Evolutionary conservation across 2,888 invertebrate species (phyloP).

Genomic region (Ferdinandea cuprea): DNA sequence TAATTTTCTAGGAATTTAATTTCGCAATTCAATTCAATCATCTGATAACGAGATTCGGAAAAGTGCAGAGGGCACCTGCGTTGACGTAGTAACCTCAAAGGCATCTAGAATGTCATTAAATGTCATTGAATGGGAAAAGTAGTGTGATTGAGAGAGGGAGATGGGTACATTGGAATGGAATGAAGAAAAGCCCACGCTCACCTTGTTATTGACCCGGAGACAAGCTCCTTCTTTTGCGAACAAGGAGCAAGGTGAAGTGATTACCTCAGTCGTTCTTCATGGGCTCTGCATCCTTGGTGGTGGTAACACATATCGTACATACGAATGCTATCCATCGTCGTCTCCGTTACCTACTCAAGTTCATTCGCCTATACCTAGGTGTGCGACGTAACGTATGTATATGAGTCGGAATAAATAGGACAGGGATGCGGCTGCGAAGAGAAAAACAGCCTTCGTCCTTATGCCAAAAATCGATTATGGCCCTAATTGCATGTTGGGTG

Average conservation of each 20-base stretch:
- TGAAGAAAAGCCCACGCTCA: neutral
- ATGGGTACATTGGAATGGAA: too few species aligned
- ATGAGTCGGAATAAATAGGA: slow-evolving; percentile 7
- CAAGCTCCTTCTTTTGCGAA: slow-evolving; percentile 47
- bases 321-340: too few species aligned
- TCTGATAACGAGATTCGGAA: slow-evolving; percentile 69
- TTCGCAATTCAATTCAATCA: slow-evolving; percentile 70
- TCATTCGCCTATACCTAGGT: slow-evolving; percentile 11
- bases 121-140: neutral
- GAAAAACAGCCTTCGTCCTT: slow-evolving; percentile 53
- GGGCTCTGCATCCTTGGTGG: slow-evolving; percentile 52
- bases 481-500: slow-evolving; percentile 66
- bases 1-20: slow-evolving; percentile 70
- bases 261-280: slow-evolving; percentile 36
- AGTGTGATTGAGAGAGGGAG: slow-evolving; percentile 4
- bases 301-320: slow-evolving; percentile 2
- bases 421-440: neutral
- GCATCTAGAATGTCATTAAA: neutral
- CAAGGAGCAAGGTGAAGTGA: slow-evolving; percentile 63
- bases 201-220: slow-evolving; percentile 55
- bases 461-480: slow-evolving; percentile 66
- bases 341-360: slow-evolving; percentile 3
- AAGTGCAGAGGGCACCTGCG: slow-evolving; percentile 64
- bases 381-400: slow-evolving; percentile 10
- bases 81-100: slow-evolving; percentile 34